phyloP scores from a whole-genome alignment of 2,888 invertebrate genomes.

The Trachelus stipa region DNA sequence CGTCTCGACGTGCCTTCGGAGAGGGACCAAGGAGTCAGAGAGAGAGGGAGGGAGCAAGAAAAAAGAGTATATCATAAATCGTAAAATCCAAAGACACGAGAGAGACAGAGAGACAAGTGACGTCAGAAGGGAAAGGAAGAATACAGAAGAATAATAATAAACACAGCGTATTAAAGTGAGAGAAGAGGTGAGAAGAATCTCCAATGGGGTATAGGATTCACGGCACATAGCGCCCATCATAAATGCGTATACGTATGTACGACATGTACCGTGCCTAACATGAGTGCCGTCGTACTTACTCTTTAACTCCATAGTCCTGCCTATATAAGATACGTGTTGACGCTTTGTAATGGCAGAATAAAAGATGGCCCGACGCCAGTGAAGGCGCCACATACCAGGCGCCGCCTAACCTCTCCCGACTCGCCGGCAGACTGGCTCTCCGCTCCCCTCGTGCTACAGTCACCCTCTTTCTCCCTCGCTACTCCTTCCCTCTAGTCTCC shows the following conservation, averaged over 20 bases:
- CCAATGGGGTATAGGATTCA: neutral
- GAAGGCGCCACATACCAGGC: slow-evolving; percentile 64
- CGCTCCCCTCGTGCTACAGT: slow-evolving; percentile 2
- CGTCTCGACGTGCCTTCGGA: too few species aligned
- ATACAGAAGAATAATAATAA: too few species aligned
- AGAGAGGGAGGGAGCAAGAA: too few species aligned
- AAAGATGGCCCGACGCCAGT: slow-evolving; percentile 63
- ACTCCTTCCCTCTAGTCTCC: slow-evolving; percentile 22
- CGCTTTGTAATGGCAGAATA: slow-evolving; percentile 59
- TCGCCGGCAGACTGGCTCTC: slow-evolving; percentile 24
- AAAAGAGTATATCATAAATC: too few species aligned
- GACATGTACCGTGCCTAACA: slow-evolving; percentile 1
- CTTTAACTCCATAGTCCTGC: slow-evolving; percentile 23
- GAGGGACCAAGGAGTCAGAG: too few species aligned
- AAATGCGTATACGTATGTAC: neutral
- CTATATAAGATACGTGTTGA: slow-evolving; percentile 54
- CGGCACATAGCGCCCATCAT: neutral
- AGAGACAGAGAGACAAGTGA: too few species aligned
- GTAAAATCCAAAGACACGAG: neutral
- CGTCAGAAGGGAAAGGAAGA: too few species aligned
- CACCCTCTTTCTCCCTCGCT: slow-evolving; percentile 9
- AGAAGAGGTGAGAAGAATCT: slow-evolving; percentile 1
- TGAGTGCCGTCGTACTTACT: neutral
- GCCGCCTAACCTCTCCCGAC: slow-evolving; percentile 55
- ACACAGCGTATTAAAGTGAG: neutral